Evolutionary conservation across 2,113 vertebrate genomes (phyloP), one percentile per base, ranked within the genome.

Genomic region (Natator depressus): DNA sequence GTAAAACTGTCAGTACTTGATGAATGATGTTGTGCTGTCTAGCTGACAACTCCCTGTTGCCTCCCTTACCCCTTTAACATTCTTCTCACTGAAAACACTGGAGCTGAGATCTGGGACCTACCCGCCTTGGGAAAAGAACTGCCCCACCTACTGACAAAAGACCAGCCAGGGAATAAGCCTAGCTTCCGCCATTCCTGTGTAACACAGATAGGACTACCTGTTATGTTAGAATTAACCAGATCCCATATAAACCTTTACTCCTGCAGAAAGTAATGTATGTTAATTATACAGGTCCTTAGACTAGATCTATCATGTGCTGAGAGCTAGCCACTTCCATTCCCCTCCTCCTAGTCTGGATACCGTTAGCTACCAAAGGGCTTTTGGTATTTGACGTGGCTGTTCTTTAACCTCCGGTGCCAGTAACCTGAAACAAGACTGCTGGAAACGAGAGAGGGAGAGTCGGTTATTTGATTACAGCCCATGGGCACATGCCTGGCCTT

Each of bases 401-500:
- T 82, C 94, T 29, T 54, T 95, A 95, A 94, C 95, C 96, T 96
- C 97, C 89, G 82, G 88, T 94, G 95, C 96, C 96, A 87, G 96
- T 69, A 96, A 97, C 88, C 96, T 57, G 92, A 98, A 1, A 82
- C 87, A 81, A n/a, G 93, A 82, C n/a, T 87, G 94, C 92, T 97
- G 95, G 94, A 96, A 97, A 95, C 1, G 95, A 89, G 92, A 82
- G 85, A 93, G 83, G 79, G 91, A 94, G 96, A 96, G 94, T 82
- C 90, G 82, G 96, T 88, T 91, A 85, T 96, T 95, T 97, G 96
- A 75, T 97, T 96, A 94, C 97, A 95, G 97, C 90, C 96, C 97
- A 88, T 96, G 72, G 96, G 97, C 97, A 97, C 97, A 97, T 97
- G 97, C 97, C 92, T 95, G 96, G 96, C 94, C 97, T 97, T 95